phyloP scores from a whole-genome alignment of 2,113 vertebrate genomes.

The Octodon degus region DNA sequence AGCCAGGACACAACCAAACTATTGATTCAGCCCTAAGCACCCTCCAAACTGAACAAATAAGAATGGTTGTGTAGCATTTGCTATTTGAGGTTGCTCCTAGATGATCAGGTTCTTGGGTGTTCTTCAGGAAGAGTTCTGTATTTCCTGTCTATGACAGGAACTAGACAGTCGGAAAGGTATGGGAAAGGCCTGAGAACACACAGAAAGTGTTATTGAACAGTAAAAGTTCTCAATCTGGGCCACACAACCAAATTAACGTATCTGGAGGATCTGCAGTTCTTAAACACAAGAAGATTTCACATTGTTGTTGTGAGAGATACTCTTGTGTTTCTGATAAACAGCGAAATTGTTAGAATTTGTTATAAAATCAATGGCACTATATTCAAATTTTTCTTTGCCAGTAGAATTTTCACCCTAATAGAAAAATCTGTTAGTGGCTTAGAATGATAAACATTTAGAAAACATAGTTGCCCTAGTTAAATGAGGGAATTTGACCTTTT shows the following conservation, averaged over 20 bases:
- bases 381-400: slow-evolving; percentile 29
- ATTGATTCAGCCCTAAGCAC: not conserved
- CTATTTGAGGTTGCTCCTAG: not conserved
- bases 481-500: not conserved
- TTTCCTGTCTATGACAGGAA: not conserved
- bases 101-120: not conserved
- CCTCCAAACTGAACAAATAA: not conserved
- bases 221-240: not conserved
- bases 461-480: not conserved
- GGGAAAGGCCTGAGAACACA: not conserved
- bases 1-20: not conserved
- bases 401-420: slow-evolving; percentile 36
- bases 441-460: slow-evolving; percentile 33
- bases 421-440: not conserved
- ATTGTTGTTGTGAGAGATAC: not conserved
- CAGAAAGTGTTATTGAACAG: not conserved
- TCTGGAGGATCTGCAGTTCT: not conserved
- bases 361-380: not conserved
- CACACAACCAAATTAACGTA: not conserved
- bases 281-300: not conserved
- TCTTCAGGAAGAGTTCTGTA: not conserved
- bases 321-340: slow-evolving; percentile 37
- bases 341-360: not conserved
- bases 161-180: not conserved
- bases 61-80: not conserved